Percentiles rank a stretch among this genome's conserved stretches.
Conservation (phyloP, 2,797 vertebrate species). For the Ciconia nigra region DNA sequence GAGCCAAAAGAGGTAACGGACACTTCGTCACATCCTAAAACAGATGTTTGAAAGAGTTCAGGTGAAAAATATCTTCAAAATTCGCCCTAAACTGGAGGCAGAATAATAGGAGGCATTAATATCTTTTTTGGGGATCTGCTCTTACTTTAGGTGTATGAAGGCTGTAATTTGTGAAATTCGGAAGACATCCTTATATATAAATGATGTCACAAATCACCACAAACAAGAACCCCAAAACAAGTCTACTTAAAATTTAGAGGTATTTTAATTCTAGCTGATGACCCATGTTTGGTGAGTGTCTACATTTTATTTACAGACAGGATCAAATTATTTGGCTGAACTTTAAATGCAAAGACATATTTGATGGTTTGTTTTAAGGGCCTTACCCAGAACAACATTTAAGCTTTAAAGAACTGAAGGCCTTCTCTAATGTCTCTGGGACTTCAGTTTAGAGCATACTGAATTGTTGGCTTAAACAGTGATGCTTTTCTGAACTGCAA, state of each 20-base stretch:
- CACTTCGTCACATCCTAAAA: not conserved
- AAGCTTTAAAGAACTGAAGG: not conserved
- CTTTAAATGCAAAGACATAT: not conserved
- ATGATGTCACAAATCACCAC: accelerated
- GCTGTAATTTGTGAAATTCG: not conserved
- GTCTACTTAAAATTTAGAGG: not conserved
- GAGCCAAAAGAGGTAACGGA: not conserved
- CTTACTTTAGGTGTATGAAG: not conserved
- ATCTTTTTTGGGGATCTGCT: accelerated
- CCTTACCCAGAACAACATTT: not conserved
- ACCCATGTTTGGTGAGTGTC: not conserved
- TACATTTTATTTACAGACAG: not conserved
- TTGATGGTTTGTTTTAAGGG: not conserved
- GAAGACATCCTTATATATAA: not conserved
- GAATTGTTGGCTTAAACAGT: not conserved
- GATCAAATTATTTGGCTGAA: not conserved
- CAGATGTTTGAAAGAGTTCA: not conserved
- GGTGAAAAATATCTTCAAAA: not conserved
- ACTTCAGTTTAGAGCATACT: not conserved
- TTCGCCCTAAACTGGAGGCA: not conserved
- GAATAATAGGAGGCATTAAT: not conserved
- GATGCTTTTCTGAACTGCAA: not conserved
- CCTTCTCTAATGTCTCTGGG: not conserved
- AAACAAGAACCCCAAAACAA: not conserved
- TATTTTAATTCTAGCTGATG: not conserved